These are phyloP conservation scores for Palythoa grandiflora DNA, from an alignment of 92 coral and sea anemone species.

Conservation along the genomic window DNA sequence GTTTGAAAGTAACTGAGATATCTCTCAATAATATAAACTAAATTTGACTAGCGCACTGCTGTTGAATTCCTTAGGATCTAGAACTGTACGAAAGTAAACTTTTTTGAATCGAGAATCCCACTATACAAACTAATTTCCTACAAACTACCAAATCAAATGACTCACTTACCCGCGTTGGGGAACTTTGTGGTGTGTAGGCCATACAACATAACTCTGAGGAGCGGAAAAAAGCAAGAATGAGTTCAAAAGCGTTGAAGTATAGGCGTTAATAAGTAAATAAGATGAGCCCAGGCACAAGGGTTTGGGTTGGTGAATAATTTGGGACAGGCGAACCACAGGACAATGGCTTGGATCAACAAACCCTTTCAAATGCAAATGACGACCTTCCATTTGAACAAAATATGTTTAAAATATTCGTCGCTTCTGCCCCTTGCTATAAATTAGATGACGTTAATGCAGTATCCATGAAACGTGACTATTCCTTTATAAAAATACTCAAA, in stretches of 20 bases:
- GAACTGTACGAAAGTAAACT: not conserved
- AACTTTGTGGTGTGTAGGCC: slow-evolving; percentile 95
- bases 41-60: slow-evolving; percentile 8
- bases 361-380: slow-evolving; percentile 74
- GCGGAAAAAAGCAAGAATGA: slow-evolving; percentile 30
- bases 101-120: not conserved
- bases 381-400: slow-evolving; percentile 34
- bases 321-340: slow-evolving; percentile 33
- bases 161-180: slow-evolving; percentile 83
- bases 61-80: slow-evolving; percentile 45
- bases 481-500: not conserved
- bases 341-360: slow-evolving; percentile 44
- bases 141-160: not conserved
- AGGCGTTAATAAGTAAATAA: slow-evolving; percentile 39
- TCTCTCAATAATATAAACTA: not conserved
- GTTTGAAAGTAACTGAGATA: not conserved
- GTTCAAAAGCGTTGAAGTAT: slow-evolving; percentile 32
- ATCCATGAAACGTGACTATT: not conserved
- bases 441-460: slow-evolving; percentile 16
- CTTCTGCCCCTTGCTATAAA: slow-evolving; percentile 40
- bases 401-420: slow-evolving; percentile 7
- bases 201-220: slow-evolving; percentile 87
- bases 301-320: slow-evolving; percentile 30
- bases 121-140: not conserved
- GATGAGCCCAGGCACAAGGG: slow-evolving; percentile 31